These are phyloP conservation scores for Monochamus saltuarius DNA, from an alignment of 1,140 invertebrate species.

Conservation along the genomic window DNA sequence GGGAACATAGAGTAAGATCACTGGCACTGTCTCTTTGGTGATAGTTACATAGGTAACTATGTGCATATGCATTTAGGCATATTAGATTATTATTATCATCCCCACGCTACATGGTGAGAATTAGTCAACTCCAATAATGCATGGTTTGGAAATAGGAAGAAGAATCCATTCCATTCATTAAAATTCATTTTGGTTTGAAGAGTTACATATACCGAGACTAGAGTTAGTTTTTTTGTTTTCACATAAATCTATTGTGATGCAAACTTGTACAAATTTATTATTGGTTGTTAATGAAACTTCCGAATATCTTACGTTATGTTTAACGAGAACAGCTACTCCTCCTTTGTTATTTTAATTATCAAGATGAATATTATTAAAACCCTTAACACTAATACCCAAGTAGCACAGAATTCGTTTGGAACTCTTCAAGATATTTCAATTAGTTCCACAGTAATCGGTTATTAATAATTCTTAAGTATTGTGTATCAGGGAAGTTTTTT, in stretches of 20 bases:
- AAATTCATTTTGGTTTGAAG: not conserved
- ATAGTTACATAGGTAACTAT: not conserved
- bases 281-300: not conserved
- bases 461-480: too few relatives aligned
- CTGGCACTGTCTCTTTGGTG: not conserved
- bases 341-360: not conserved
- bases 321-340: not conserved
- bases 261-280: not conserved
- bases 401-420: too few relatives aligned
- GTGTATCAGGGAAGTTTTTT: too few relatives aligned
- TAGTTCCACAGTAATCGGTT: too few relatives aligned
- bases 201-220: not conserved
- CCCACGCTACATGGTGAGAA: slow-evolving; percentile 6
- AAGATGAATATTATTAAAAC: not conserved
- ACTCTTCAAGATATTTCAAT: too few relatives aligned
- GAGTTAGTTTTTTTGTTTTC: not conserved
- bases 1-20: not conserved
- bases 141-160: not conserved
- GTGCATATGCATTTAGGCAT: not conserved
- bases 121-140: slow-evolving; percentile 5
- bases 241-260: not conserved
- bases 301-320: not conserved
- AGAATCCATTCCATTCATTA: slow-evolving; percentile 3
- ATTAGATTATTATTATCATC: not conserved
- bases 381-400: not conserved